Evolutionary conservation across 2,113 vertebrate genomes (phyloP).

Genomic region (Phasianus colchicus): DNA sequence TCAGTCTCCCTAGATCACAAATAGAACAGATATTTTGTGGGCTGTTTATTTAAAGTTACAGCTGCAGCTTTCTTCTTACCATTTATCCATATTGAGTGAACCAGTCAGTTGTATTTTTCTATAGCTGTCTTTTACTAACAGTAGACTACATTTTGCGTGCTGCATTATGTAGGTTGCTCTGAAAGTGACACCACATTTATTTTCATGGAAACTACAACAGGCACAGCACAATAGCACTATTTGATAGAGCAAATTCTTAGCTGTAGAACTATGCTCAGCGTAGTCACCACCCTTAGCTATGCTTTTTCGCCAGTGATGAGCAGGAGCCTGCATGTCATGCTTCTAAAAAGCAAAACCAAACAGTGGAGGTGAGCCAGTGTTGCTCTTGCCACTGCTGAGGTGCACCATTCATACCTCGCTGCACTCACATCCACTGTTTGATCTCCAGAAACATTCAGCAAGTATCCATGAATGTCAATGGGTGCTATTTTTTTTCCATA

Average conservation of each 20-base stretch:
- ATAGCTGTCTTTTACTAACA: background rate
- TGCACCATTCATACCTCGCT: background rate
- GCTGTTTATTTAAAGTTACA: background rate
- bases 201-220: background rate
- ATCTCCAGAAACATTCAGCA: background rate
- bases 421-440: background rate
- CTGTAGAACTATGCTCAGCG: background rate
- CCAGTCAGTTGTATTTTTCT: background rate
- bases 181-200: background rate
- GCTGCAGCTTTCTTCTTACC: background rate
- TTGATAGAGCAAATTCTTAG: background rate
- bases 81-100: background rate
- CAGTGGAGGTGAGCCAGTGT: background rate
- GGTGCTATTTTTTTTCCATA: background rate
- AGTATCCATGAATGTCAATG: background rate
- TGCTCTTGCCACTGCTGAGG: background rate
- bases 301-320: background rate
- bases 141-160: background rate
- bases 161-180: background rate
- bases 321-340: background rate
- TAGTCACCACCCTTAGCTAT: background rate
- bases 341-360: no score
- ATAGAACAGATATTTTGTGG: background rate
- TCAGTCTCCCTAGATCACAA: background rate
- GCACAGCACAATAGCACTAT: background rate